Base-by-base conservation (phyloP, 2,113 vertebrate genomes). In the Chionis minor region DNA sequence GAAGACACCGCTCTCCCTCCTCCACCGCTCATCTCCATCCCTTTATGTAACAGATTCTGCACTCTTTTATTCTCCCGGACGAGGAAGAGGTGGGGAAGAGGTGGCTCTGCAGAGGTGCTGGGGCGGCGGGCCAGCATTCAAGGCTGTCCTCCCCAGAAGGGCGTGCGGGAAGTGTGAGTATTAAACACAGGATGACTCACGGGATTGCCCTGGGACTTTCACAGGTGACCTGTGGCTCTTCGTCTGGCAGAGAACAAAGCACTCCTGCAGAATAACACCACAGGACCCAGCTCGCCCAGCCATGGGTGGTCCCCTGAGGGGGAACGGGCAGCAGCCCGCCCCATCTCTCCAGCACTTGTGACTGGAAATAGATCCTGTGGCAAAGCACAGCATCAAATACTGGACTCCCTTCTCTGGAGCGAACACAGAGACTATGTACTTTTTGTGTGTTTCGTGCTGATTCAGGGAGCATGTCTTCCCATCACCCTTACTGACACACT, bases 271-370 rank as follows among this genome's bases (percentile, higher is more conserved):
- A 80, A 51, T 27, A 90, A 3, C 18, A 47, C 14, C 35, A 12
- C 0, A 0, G 30, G 28, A 49, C 32, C 73, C 1, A 0, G 10
- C 10, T 54, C 44, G 14, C 8, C n/a, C 14, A 1, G 0, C 23
- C 26, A 26, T 0, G 0, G 7, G 4, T 42, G 27, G 5, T 67
- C 28, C 38, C 23, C 10, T 0, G 5, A 55, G 38, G 52, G 51
- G 18, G 8, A 63, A 44, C 2, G 2, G 14, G 15, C 22, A 74
- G 63, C 45, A 63, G 18, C 0, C 0, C 38, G 24, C 3, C 32
- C 32, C 7, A 4, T n/a, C 14, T 11, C n/a, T 67, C 19, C 11
- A 18, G 10, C 28, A n/a, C 16, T 79, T 47, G 13, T 14, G 35
- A 15, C 24, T 71, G 44, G 35, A 70, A 63, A 23, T 30, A 33